Evolutionary conservation across 2,888 invertebrate species (phyloP).

Genomic region (Tortrix viridana): DNA sequence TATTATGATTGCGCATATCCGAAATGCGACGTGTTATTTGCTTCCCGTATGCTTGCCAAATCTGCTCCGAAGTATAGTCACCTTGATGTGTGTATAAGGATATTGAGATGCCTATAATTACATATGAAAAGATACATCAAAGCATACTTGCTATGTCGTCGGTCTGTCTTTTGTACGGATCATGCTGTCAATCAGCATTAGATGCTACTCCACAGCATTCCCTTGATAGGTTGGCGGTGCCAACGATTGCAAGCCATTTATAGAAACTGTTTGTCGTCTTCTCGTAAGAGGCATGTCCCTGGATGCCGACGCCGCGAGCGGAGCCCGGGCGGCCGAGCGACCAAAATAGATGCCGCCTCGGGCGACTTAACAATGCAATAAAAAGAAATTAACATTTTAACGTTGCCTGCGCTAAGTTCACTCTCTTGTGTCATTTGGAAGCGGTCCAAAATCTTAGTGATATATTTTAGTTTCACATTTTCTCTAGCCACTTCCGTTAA

Average conservation of each 20-base stretch:
- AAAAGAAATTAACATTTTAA: conserved; percentile 82
- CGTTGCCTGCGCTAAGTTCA: conserved; percentile 79
- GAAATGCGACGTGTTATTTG: conserved; percentile 54
- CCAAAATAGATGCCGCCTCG: conserved; percentile 76
- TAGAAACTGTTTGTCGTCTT: conserved; percentile 78
- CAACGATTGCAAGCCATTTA: conserved; percentile 76
- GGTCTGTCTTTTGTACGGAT: conserved; percentile 16
- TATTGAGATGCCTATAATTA: conserved; percentile 17
- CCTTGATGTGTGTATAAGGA: conserved; percentile 3
- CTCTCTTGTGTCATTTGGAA: conserved; percentile 82
- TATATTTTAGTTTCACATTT: conserved; percentile 70
- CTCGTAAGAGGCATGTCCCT: conserved; percentile 75
- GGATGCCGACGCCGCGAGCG: conserved; percentile 55
- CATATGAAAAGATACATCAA: conserved; percentile 5
- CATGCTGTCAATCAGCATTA: conserved; percentile 47
- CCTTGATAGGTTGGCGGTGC: conserved; percentile 51
- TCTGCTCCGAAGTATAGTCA: conserved; percentile 21
- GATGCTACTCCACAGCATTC: conserved; percentile 37
- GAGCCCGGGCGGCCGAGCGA: conserved; percentile 77
- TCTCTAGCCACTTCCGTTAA: conserved; percentile 78
- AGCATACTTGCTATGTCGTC: conserved; percentile 8
- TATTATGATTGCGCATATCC: conserved; percentile 67
- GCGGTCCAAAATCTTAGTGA: conserved; percentile 72
- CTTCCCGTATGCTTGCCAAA: conserved; percentile 43
- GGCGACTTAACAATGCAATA: conserved; percentile 83